Percentiles rank a stretch among this genome's conserved stretches.
Conservation (phyloP, 2,113 vertebrate genomes). For the Pteronura brasiliensis region DNA sequence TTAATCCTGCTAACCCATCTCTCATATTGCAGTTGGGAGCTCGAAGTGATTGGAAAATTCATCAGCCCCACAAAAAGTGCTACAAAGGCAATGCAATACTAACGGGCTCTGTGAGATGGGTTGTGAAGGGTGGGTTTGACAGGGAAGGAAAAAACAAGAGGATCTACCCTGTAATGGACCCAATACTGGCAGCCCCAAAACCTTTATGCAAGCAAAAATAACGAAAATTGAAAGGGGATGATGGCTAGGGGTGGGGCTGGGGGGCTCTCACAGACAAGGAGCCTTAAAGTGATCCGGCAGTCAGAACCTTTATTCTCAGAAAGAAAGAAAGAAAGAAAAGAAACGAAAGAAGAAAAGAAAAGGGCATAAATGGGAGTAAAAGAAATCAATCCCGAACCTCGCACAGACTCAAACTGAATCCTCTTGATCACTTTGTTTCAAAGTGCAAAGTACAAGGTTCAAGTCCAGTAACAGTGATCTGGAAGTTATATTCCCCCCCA, state of each 20-base stretch:
- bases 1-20: neutral
- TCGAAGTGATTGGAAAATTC: neutral
- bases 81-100: neutral
- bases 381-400: neutral
- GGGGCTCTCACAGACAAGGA: neutral
- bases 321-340: neutral
- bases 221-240: neutral
- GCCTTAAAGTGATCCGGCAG: neutral
- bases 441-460: neutral
- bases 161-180: neutral
- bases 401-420: neutral
- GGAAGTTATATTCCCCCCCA: neutral
- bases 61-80: neutral
- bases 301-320: neutral
- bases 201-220: neutral
- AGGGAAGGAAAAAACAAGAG: neutral
- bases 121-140: neutral
- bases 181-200: neutral
- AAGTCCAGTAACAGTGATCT: neutral
- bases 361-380: neutral
- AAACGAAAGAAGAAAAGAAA: neutral
- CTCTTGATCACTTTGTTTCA: neutral
- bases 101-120: neutral
- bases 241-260: fast-evolving
- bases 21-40: neutral